Evolutionary conservation across 2,113 vertebrate genomes (phyloP).

Genomic region (Laticauda laticaudata): DNA sequence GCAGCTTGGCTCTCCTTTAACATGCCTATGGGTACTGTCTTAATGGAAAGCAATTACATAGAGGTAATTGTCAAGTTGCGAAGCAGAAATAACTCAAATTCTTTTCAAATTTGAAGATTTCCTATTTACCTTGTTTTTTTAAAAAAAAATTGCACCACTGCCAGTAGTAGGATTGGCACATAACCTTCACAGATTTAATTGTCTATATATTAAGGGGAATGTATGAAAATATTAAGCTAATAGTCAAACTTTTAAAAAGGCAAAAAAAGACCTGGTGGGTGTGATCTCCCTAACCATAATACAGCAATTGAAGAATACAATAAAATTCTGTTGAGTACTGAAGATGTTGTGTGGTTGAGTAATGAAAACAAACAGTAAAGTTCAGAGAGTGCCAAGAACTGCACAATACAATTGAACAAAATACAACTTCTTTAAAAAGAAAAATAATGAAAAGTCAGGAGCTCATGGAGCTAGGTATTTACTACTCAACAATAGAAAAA

Average conservation of each 20-base stretch:
- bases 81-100: not conserved
- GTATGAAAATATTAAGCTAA: not conserved
- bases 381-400: not conserved
- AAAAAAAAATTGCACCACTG: not conserved
- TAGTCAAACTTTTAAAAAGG: not conserved
- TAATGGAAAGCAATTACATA: not conserved
- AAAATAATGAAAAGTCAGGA: not conserved
- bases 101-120: not conserved
- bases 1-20: not conserved
- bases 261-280: not conserved
- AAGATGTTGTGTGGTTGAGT: not conserved
- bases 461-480: not conserved
- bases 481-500: not conserved
- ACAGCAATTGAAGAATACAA: not conserved
- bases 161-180: not conserved
- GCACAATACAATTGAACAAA: not conserved
- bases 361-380: not conserved
- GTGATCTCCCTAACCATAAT: not conserved
- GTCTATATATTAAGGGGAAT: not conserved
- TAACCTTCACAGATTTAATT: not conserved
- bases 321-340: not conserved
- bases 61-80: not conserved
- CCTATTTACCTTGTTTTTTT: not conserved
- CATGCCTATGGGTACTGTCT: not conserved
- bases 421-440: not conserved